A percentile compares a stretch with the other conserved stretches of the same genome.
These are phyloP conservation scores for Chrysopilus asiliformis DNA, from an alignment of 2,888 invertebrate species.

Conservation along the genomic window DNA sequence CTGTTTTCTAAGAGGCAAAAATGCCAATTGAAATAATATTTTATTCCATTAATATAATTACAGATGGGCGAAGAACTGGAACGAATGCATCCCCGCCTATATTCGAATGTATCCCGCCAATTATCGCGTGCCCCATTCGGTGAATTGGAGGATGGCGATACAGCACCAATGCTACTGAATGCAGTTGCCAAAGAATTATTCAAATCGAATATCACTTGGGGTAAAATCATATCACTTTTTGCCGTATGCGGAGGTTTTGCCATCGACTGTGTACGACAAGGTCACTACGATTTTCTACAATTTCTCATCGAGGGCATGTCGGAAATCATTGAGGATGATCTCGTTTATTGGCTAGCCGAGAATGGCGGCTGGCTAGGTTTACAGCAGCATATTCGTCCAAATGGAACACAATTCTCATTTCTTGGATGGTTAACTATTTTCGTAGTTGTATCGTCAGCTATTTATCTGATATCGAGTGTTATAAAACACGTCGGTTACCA, in stretches of 20 bases:
- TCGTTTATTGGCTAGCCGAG: constrained; percentile 61
- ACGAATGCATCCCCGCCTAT: constrained; percentile 62
- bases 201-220: constrained; percentile 60
- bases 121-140: constrained; percentile 48
- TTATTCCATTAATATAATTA: constrained; percentile 16
- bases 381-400: constrained; percentile 29
- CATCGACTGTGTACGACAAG: constrained; percentile 61
- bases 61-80: constrained; percentile 58
- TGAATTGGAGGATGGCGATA: constrained; percentile 39
- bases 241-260: constrained; percentile 74
- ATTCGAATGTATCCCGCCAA: constrained; percentile 59
- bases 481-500: constrained; percentile 31
- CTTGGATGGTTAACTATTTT: constrained; percentile 32
- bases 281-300: constrained; percentile 63
- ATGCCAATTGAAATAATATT: constrained; percentile 10
- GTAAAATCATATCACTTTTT: constrained; percentile 65
- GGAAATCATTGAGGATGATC: constrained; percentile 54
- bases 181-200: constrained; percentile 60
- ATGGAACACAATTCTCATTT: constrained; percentile 24
- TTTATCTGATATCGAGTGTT: constrained; percentile 29
- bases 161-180: constrained; percentile 42
- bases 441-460: constrained; percentile 28
- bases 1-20: neutral
- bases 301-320: constrained; percentile 64
- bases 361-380: constrained; percentile 65